Base-by-base conservation (phyloP, 2,888 invertebrate species). In the Chelonus formosanus region DNA sequence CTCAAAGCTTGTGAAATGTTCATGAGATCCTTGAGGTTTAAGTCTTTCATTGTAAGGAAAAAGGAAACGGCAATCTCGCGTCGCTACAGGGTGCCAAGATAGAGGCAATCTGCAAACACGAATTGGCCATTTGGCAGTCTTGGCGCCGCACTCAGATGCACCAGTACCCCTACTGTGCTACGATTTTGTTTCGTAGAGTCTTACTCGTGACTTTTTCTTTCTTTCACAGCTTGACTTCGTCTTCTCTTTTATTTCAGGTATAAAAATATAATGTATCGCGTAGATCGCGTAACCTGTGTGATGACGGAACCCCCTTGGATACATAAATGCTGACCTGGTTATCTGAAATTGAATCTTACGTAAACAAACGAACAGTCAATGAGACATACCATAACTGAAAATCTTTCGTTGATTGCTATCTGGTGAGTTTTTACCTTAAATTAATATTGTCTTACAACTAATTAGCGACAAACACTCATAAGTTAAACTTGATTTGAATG, bases 71-170 rank as follows among this genome's bases (percentile, higher is more conserved):
- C 77, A 79, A 80, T 80, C 77, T 77, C 71, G 69, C 69, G 62
- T 75, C 73, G 65, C 78, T 76, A 78, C 81, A 77, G 81, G 78
- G 77, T 76, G 78, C 78, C 78, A 75, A 80, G 83, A 82, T 83
- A 83, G 76, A 78, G 75, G 76, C 80, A 83, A 83, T 82, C 83
- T 80, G 78, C 78, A 80, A 83, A 84, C 83, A 83, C 79, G 83
- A 78, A 77, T 83, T 81, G 80, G 81, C 82, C 83, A 83, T 83
- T 83, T 83, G 80, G 80, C 55, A 77, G 77, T 73, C 72, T 74
- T 75, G 76, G 76, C 75, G 78, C 75, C 75, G 75, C 47, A 54
- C 58, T 58, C 36, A n/a, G 54, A n/a, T 45, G 60, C 58, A 62
- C 55, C 45, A 60, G 54, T 70, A 74, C 71, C 74, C 78, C 75